Percentiles rank a stretch among this genome's conserved stretches.
Evolutionary conservation across 2,888 invertebrate species (phyloP).

Genomic region (Clitarchus hookeri): DNA sequence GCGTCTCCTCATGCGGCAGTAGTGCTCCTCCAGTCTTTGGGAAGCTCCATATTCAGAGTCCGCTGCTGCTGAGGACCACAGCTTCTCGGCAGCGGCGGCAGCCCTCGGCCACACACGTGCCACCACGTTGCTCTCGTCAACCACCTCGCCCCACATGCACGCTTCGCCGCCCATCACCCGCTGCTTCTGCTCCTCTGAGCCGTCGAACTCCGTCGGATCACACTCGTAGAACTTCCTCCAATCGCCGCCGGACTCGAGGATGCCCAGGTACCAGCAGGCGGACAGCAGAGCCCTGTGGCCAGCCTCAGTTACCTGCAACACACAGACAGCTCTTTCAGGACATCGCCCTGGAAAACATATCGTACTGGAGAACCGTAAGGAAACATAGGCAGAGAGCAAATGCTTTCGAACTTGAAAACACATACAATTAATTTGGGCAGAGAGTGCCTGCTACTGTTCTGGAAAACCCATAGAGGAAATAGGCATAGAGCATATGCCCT

Average conservation of each 20-base stretch:
- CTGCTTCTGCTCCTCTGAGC: constrained; percentile 59
- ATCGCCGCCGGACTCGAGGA: constrained; percentile 66
- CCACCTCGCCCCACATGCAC: constrained; percentile 91
- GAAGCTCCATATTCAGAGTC: constrained; percentile 52
- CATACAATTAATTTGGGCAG: no score
- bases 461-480: no score
- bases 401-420: no score
- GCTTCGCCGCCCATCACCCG: constrained; percentile 87
- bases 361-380: no score
- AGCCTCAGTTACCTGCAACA: constrained; percentile 59
- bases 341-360: no score
- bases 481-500: no score
- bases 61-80: constrained; percentile 69
- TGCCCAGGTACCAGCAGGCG: constrained; percentile 87
- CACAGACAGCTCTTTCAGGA: no score
- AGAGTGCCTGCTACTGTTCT: no score
- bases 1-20: no score
- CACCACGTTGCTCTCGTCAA: constrained; percentile 69
- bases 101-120: constrained; percentile 81
- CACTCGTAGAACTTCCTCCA: constrained; percentile 72
- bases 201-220: constrained; percentile 67
- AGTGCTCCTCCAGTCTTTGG: constrained; percentile 30
- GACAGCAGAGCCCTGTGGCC: constrained; percentile 75
- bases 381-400: no score
- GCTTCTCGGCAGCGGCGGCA: constrained; percentile 81